Evolutionary conservation across 2,113 vertebrate genomes (phyloP).

Genomic region (Ginglymostoma cirratum): DNA sequence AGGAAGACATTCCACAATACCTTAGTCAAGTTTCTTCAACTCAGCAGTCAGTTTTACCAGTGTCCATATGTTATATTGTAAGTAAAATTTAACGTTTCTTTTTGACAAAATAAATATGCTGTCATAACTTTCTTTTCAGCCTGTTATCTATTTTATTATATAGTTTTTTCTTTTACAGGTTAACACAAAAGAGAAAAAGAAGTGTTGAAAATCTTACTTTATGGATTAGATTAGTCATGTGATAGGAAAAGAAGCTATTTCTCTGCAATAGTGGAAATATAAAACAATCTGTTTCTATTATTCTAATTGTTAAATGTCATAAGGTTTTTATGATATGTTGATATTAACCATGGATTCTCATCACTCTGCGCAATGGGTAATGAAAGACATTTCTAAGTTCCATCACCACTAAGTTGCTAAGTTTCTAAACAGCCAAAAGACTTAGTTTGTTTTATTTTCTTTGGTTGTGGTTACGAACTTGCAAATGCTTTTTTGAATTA

Average conservation of each 20-base stretch:
- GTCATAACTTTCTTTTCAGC: background rate
- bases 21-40: background rate
- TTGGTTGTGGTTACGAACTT: background rate
- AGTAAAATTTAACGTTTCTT: background rate
- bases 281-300: background rate
- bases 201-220: background rate
- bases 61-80: background rate
- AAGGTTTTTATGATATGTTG: background rate
- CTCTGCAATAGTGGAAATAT: background rate
- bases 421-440: too few species aligned
- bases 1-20: background rate
- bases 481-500: background rate
- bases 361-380: background rate
- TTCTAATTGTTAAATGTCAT: background rate
- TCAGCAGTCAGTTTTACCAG: background rate
- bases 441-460: background rate
- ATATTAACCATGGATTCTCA: background rate
- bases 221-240: background rate
- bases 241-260: background rate
- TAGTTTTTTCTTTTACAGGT: background rate
- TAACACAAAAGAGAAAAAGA: background rate
- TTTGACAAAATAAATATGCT: background rate
- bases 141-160: background rate
- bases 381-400: slow-evolving; percentile 1
- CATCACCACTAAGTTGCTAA: background rate